Evolutionary conservation across 1,140 invertebrate species (phyloP).

Genomic region (Drosophila pectinifera): DNA sequence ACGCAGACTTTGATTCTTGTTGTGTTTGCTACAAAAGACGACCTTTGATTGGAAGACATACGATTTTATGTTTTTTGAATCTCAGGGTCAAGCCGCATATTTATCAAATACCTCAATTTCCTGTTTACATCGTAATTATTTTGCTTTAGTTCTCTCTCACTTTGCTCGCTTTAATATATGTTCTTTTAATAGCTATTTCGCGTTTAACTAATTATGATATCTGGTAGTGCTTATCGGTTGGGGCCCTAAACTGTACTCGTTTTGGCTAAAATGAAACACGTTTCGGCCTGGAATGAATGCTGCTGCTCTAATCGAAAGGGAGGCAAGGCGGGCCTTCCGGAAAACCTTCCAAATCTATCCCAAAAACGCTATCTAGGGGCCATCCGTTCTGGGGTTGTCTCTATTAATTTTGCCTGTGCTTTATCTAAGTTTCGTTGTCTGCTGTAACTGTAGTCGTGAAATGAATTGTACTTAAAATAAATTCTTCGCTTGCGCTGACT

Average conservation of each 20-base stretch:
- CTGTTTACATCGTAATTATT: conserved; percentile 59
- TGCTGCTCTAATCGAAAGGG: not conserved
- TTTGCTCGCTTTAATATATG: conserved; percentile 60
- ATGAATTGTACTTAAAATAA: conserved; percentile 72
- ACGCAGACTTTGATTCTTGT: conserved; percentile 81
- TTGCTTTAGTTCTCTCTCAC: conserved; percentile 37
- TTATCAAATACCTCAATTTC: conserved; percentile 60
- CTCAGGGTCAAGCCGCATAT: conserved; percentile 84
- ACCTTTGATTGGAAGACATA: conserved; percentile 85
- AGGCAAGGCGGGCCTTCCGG: not conserved
- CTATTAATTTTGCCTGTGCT: conserved; percentile 21
- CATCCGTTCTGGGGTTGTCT: conserved; percentile 10
- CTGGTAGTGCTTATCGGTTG: conserved; percentile 70
- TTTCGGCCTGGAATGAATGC: conserved; percentile 13
- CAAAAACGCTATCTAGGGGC: conserved; percentile 9
- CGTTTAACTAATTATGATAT: conserved; percentile 76
- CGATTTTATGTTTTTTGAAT: conserved; percentile 85
- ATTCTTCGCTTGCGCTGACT: conserved; percentile 62
- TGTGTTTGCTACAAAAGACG: conserved; percentile 84
- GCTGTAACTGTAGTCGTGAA: conserved; percentile 66
- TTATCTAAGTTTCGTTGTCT: conserved; percentile 67
- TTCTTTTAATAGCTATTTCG: conserved; percentile 66
- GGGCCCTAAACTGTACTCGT: conserved; percentile 47
- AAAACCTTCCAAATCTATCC: not conserved
- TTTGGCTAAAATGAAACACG: conserved; percentile 69